These are phyloP conservation scores for Drosophila limbata DNA, from an alignment of 2,888 invertebrate genomes.

Conservation along the genomic window DNA sequence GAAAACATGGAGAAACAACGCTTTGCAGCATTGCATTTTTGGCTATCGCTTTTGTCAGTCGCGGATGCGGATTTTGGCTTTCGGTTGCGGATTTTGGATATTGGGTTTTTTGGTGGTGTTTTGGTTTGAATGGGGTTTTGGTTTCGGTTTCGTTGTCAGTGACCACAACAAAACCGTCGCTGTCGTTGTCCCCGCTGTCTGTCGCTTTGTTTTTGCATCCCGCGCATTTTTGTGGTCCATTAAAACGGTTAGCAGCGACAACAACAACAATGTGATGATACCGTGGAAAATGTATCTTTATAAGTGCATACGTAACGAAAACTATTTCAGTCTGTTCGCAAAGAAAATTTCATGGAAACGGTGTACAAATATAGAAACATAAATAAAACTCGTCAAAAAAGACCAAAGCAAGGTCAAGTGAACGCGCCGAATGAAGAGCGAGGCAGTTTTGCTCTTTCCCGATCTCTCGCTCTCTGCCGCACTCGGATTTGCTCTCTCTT, in stretches of 20 bases:
- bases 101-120: conserved; percentile 20
- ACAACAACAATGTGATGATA: conserved; percentile 18
- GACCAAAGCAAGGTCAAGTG: conserved; percentile 74
- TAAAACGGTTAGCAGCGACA: conserved; percentile 60
- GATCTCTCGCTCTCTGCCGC: conserved; percentile 10
- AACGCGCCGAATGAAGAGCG: conserved; percentile 36
- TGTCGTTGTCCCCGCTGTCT: conserved; percentile 7
- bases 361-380: conserved; percentile 64
- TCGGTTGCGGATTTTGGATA: conserved; percentile 25
- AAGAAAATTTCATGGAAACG: conserved; percentile 67
- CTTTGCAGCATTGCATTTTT: conserved; percentile 51
- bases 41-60: conserved; percentile 62
- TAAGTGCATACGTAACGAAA: conserved; percentile 30
- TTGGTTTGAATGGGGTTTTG: conserved; percentile 18
- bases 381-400: conserved; percentile 58
- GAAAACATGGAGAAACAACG: conserved; percentile 53
- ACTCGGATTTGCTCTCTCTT: conserved; percentile 32
- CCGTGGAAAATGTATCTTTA: conserved; percentile 22
- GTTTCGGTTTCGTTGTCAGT: conserved; percentile 29
- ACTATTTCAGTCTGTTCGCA: conserved; percentile 17
- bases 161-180: conserved; percentile 40
- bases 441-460: not conserved
- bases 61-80: conserved; percentile 59
- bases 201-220: conserved; percentile 55
- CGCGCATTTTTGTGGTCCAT: conserved; percentile 75